These are phyloP conservation scores for Tetramorium simillimum DNA, from an alignment of 1,140 invertebrate genomes.

Conservation along the genomic window DNA sequence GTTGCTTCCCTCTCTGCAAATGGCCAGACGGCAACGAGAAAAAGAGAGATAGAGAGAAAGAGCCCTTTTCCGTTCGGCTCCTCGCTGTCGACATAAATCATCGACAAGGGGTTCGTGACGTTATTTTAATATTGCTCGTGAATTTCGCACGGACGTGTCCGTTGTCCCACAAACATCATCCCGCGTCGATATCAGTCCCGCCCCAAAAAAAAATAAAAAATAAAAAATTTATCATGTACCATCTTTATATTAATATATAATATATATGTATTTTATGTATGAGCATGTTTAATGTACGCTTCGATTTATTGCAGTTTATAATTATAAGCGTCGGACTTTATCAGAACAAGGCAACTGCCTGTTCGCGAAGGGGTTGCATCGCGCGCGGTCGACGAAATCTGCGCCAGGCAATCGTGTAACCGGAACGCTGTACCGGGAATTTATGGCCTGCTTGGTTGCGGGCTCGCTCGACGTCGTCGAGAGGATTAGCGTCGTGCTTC, in stretches of 20 bases:
- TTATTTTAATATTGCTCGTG: conserved; percentile 65
- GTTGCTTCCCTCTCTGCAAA: conserved; percentile 42
- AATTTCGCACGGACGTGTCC: conserved; percentile 45
- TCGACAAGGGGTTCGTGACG: conserved; percentile 30
- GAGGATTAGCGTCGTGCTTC: conserved; percentile 58
- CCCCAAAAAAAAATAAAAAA: background rate
- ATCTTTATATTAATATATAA: background rate
- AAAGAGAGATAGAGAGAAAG: conserved; percentile 18
- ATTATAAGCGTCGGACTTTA: background rate
- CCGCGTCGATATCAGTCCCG: background rate
- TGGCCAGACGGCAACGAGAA: conserved; percentile 30
- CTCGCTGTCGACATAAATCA: conserved; percentile 55
- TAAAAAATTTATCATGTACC: background rate
- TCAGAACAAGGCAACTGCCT: conserved; percentile 1
- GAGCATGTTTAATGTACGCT: background rate
- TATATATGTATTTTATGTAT: background rate
- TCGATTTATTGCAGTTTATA: background rate
- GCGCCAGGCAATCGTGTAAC: conserved; percentile 28
- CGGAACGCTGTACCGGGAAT: conserved; percentile 22
- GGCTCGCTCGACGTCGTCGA: conserved; percentile 35
- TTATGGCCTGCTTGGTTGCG: conserved; percentile 42
- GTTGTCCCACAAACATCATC: conserved; percentile 45
- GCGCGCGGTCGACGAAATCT: conserved; percentile 16
- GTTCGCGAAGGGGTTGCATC: background rate
- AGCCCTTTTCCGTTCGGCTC: conserved; percentile 26